Percentiles rank a stretch among this genome's conserved stretches.
These are phyloP conservation scores for Australoheros scitulus DNA, from an alignment of 2,113 vertebrate species.

Conservation along the genomic window DNA sequence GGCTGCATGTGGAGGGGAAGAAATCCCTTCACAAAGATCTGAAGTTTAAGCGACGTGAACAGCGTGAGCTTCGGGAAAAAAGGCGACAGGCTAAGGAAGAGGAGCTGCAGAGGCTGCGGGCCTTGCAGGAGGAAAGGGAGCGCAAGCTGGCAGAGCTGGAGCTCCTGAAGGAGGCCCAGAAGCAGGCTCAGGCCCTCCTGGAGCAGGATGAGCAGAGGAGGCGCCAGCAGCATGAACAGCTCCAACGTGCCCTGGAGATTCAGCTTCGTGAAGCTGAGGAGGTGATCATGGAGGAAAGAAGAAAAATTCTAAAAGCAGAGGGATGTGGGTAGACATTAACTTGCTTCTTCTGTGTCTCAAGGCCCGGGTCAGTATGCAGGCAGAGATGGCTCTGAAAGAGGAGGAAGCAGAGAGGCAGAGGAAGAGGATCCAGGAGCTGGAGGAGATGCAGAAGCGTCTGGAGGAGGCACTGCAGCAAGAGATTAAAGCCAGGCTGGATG, in stretches of 20 bases:
- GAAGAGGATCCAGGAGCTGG: slow-evolving; percentile 91
- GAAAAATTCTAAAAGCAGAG: not conserved
- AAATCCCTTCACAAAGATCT: slow-evolving; percentile 92
- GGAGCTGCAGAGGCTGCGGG: slow-evolving; percentile 87
- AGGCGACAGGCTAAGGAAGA: slow-evolving; percentile 87
- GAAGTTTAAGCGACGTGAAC: slow-evolving; percentile 89
- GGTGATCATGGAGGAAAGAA: slow-evolving; percentile 67
- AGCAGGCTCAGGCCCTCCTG: slow-evolving; percentile 86
- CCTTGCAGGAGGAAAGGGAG: slow-evolving; percentile 93
- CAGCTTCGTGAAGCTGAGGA: slow-evolving; percentile 91
- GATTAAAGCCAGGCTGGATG: slow-evolving; percentile 89
- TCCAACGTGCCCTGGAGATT: slow-evolving; percentile 87
- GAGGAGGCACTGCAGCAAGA: slow-evolving; percentile 93
- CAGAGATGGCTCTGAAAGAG: slow-evolving; percentile 92
- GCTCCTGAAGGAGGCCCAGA: slow-evolving; percentile 91
- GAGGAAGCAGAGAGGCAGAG: slow-evolving; percentile 89
- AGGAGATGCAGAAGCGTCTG: slow-evolving; percentile 91
- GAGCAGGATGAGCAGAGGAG: slow-evolving; percentile 89
- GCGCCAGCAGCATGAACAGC: slow-evolving; percentile 88
- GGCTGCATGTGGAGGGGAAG: slow-evolving; percentile 89
- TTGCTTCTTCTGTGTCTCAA: slow-evolving; percentile 43
- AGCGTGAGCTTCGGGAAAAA: slow-evolving; percentile 88
- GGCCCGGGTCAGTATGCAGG: slow-evolving; percentile 94
- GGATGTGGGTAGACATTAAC: not conserved
- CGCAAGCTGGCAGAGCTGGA: slow-evolving; percentile 90